Evolutionary conservation across 2,888 invertebrate species (phyloP).

Genomic region (Cataglyphis cursor): DNA sequence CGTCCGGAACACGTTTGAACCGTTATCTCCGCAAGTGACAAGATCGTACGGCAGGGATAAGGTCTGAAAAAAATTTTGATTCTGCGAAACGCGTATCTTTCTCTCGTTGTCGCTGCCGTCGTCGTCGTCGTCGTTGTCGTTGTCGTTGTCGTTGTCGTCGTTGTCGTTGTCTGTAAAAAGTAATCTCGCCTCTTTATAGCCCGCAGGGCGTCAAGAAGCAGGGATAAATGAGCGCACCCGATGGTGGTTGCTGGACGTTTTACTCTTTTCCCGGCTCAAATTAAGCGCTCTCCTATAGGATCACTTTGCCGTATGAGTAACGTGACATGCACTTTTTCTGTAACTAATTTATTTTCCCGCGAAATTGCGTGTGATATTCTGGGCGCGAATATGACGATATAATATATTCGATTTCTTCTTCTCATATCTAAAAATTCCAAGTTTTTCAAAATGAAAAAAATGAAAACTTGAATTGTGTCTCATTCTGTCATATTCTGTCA

Average conservation of each 20-base stretch:
- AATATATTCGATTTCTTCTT: constrained; percentile 1
- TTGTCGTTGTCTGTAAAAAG: constrained; percentile 13
- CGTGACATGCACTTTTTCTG: constrained; percentile 20
- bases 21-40: constrained; percentile 65
- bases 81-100: not conserved
- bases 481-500: not conserved
- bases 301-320: not conserved
- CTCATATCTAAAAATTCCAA: not conserved
- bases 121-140: not conserved
- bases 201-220: not conserved
- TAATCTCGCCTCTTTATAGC: constrained; percentile 14
- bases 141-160: not conserved
- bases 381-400: not conserved
- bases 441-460: not conserved
- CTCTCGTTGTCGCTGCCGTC: not conserved
- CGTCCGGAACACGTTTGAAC: constrained; percentile 74
- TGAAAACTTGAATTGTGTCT: not conserved
- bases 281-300: constrained; percentile 6
- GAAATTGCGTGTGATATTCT: constrained; percentile 2
- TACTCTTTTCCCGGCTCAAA: not conserved
- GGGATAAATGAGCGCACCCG: constrained; percentile 24
- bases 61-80: constrained; percentile 22
- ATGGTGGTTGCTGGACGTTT: constrained; percentile 2
- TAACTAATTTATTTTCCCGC: constrained; percentile 31
- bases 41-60: constrained; percentile 29